Percentiles rank a stretch among this genome's conserved stretches.
Evolutionary conservation across 2,888 invertebrate species (phyloP).

Genomic region (Sminthurinus aureus): DNA sequence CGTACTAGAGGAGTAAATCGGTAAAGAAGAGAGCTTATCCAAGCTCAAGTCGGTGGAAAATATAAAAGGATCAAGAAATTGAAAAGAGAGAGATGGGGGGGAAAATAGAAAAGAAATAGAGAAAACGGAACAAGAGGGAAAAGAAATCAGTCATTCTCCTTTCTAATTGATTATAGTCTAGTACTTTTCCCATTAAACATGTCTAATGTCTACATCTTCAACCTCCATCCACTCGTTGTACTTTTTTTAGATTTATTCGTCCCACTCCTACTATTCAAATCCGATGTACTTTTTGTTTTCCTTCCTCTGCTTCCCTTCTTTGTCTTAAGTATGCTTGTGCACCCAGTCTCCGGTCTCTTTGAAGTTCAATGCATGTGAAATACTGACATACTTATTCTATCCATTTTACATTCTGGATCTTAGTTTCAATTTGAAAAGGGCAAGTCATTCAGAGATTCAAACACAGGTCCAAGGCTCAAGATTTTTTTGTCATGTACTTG

Average conservation of each 20-base stretch:
- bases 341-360: neutral
- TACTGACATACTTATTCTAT: no score
- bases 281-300: neutral
- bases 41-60: conserved; percentile 1
- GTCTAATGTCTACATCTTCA: neutral
- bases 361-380: neutral
- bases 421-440: no score
- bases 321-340: neutral
- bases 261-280: no score
- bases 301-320: neutral
- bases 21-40: neutral
- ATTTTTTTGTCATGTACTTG: no score
- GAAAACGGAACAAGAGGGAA: neutral
- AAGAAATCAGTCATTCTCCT: conserved; percentile 13
- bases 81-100: no score
- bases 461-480: no score
- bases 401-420: no score
- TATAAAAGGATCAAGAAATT: conserved; percentile 11
- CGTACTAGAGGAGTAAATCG: neutral
- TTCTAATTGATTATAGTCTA: conserved; percentile 4
- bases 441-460: no score
- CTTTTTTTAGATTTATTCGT: neutral
- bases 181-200: neutral
- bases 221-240: neutral
- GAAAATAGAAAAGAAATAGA: no score